phyloP scores from a whole-genome alignment of 2,113 vertebrate genomes.

The Ia io region DNA sequence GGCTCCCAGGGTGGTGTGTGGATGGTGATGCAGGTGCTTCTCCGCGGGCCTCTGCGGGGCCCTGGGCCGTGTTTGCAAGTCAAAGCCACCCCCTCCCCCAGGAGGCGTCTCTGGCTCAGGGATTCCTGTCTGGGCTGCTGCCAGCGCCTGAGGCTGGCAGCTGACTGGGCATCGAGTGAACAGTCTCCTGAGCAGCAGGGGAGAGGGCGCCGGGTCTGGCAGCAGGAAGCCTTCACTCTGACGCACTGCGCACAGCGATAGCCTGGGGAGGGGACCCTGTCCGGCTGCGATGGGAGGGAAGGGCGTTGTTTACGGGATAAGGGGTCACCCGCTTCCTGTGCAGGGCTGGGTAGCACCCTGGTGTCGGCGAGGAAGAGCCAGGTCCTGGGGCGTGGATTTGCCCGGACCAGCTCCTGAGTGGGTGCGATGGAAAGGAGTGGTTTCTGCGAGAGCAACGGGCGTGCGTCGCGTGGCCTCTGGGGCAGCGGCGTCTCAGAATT shows the following conservation, averaged over 20 bases:
- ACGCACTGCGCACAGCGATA: constrained; percentile 79
- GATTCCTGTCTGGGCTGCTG: no score
- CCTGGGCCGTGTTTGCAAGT: no score
- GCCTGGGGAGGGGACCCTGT: constrained; percentile 75
- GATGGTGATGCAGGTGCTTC: no score
- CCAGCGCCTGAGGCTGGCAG: no score
- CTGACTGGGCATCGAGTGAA: no score
- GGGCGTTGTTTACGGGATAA: constrained; percentile 83
- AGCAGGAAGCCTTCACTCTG: not conserved
- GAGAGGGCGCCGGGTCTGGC: no score
- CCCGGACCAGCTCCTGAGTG: constrained; percentile 78
- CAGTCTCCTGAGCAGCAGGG: no score
- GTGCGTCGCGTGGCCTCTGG: constrained; percentile 52
- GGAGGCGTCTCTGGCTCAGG: no score
- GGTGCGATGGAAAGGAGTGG: constrained; percentile 77
- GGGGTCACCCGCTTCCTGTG: constrained; percentile 79
- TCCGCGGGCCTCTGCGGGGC: no score
- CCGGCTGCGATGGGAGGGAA: constrained; percentile 77
- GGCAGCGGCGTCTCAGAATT: constrained; percentile 34
- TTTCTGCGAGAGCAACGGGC: constrained; percentile 71
- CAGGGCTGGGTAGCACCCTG: constrained; percentile 59
- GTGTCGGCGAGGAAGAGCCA: constrained; percentile 79
- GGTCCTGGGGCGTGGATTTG: constrained; percentile 81
- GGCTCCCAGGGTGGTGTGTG: no score
- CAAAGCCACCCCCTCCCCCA: no score